phyloP scores from a whole-genome alignment of 2,797 vertebrate species.

The Mormyrus proboscirostris region DNA sequence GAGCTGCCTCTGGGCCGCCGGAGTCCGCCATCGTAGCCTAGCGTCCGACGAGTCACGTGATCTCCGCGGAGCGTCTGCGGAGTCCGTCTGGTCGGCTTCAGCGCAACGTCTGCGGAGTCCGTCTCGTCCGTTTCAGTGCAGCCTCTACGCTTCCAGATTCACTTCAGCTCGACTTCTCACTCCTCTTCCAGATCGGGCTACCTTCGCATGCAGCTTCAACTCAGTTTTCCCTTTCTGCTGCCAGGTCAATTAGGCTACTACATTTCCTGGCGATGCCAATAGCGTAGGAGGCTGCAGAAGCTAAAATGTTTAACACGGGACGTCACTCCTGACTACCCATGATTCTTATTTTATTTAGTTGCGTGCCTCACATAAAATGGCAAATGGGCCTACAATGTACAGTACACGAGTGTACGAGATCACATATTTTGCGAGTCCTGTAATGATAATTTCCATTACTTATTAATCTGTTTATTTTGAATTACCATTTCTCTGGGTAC shows the following conservation, averaged over 20 bases:
- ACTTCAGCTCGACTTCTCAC: neutral
- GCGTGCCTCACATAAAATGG: neutral
- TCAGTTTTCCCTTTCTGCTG: neutral
- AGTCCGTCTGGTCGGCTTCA: neutral
- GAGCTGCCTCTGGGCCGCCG: conserved; percentile 10
- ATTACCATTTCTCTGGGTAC: neutral
- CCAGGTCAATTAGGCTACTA: neutral
- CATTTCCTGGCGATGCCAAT: neutral
- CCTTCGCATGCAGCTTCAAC: neutral
- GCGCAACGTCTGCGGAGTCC: neutral
- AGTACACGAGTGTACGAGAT: neutral
- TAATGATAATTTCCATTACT: neutral
- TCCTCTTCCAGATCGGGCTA: neutral
- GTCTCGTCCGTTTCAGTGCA: neutral
- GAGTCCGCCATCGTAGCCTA: conserved; percentile 20
- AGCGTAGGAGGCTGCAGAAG: neutral
- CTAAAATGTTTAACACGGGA: neutral
- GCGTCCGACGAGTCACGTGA: conserved; percentile 16
- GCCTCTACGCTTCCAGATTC: neutral
- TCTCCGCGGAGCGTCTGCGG: neutral
- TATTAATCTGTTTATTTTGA: neutral
- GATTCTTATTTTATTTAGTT: neutral
- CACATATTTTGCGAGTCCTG: neutral
- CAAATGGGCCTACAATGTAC: neutral
- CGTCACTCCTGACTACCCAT: neutral